Evolutionary conservation across 2,888 invertebrate genomes (phyloP).

Genomic region (Tricholauxania praeusta): DNA sequence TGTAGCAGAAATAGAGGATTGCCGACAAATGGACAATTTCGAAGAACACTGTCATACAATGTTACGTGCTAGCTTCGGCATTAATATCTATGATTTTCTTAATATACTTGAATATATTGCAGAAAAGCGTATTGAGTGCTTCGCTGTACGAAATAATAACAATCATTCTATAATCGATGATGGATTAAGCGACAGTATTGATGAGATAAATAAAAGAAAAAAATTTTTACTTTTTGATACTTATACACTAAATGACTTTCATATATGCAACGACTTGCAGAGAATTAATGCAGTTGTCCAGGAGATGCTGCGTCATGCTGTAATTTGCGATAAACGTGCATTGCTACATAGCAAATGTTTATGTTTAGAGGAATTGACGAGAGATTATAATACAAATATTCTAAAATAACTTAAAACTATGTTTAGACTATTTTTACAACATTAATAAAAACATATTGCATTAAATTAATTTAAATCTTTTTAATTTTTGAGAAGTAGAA

Average conservation of each 20-base stretch:
- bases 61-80: slow-evolving; percentile 81
- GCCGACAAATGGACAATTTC: slow-evolving; percentile 80
- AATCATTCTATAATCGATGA: slow-evolving; percentile 39
- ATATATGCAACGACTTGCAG: slow-evolving; percentile 58
- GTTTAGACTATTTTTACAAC: slow-evolving; percentile 27
- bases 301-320: slow-evolving; percentile 55
- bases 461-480: no score
- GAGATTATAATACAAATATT: slow-evolving; percentile 20
- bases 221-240: slow-evolving; percentile 56
- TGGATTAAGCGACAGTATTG: neutral
- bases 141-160: slow-evolving; percentile 37
- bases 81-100: slow-evolving; percentile 79
- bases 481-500: no score
- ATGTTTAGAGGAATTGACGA: slow-evolving; percentile 42
- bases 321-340: slow-evolving; percentile 52
- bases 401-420: neutral
- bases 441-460: neutral
- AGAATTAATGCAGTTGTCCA: slow-evolving; percentile 53
- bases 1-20: slow-evolving; percentile 84
- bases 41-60: slow-evolving; percentile 83
- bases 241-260: slow-evolving; percentile 59
- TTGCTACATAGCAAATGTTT: slow-evolving; percentile 47
- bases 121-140: slow-evolving; percentile 68
- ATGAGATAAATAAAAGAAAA: slow-evolving; percentile 27
- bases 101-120: slow-evolving; percentile 76